Base-by-base conservation (phyloP, 2,797 vertebrate genomes). In the Pitangus sulphuratus region DNA sequence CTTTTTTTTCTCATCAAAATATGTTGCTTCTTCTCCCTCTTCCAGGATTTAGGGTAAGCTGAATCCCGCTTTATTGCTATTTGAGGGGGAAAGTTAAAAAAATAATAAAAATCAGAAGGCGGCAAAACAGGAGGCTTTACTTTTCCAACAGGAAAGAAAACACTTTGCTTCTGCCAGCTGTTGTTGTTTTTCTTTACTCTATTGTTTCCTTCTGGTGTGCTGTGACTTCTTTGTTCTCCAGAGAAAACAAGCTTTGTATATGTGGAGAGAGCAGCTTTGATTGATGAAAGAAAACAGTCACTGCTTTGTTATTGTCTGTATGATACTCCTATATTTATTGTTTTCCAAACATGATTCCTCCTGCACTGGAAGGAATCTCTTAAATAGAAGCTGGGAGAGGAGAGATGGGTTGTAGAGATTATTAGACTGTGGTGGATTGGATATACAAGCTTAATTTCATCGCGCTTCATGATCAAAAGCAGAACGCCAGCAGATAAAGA, bases 81-180 rank as follows among this genome's bases (percentile, higher is more conserved):
- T 81, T 54, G 48, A 56, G 51, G 74, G 26, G 40, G 20, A 58
- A 64, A 53, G 68, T 53, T 53, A 33, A 57, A 44, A 44, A n/a
- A 62, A 42, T 30, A 30, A 22, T 8, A 39, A 37, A 28, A 39
- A 39, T 7, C 11, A 58, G 22, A 69, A 82, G 40, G 5, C 2
- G 7, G 44, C 62, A 86, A 90, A 96, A 35, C 85, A 87, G 85
- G 83, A 95, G 89, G 45, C 50, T 74, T 97, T 92, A 70, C 37
- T 90, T 70, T 93, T 94, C 68, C 53, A 91, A 58, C 83, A 95
- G 95, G 95, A 96, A 96, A 95, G 87, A 94, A 95, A 96, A 94
- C 90, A 84, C 74, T 96, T 94, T 57, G 91, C 80, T 90, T 87
- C 60, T 94, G 88, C 94, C 94, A 93, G 87, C 91, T 96, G 95